Base-by-base conservation (phyloP, 1,140 invertebrate species). In the Drosophila setifemur region DNA sequence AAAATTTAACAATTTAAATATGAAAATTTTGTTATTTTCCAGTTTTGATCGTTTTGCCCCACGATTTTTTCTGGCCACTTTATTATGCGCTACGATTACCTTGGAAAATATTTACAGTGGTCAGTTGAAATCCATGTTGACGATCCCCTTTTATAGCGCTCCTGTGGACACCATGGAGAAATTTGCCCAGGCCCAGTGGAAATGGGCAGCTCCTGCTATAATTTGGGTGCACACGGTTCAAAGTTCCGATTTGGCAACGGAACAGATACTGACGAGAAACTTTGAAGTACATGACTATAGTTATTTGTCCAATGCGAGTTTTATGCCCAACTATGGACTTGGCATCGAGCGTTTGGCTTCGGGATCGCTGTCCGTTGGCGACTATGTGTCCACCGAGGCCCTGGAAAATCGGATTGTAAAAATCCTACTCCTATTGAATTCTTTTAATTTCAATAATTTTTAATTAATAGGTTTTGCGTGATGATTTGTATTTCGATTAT, bases 71-170 rank as follows among this genome's bases (percentile, higher is more conserved):
- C 40, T 90, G 40, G 73, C 85, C 9, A 72, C 75, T 3, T 37
- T 90, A 11, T 40, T 90, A 0, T 88, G 83, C 40, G 89, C 89
- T 11, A 87, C 89, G 0, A 89, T 90, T 2, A 90, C 86, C 0
- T 52, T 90, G 61, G 89, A 90, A 44, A 90, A 90, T 39, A 90
- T 83, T 8, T 90, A 90, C 72, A 88, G 86, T 33, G 88, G 88
- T 1, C 82, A 90, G 28, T 33, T 90, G 0, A 90, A 90, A 54
- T 90, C 89, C 0, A 28, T 90, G 57, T 49, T 90, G 2, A 90
- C 89, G 0, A 63, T 90, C 4, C 89, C 89, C 4, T 44, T 82
- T 2, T 88, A 74, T 42, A 70, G 49, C 0, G 73, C 71, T 0
- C 86, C 82, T 0, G 75, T 90, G 18, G 89, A 90, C 31, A 89